phyloP scores from a whole-genome alignment of 2,113 vertebrate genomes.

The Gorsachius goisagi region DNA sequence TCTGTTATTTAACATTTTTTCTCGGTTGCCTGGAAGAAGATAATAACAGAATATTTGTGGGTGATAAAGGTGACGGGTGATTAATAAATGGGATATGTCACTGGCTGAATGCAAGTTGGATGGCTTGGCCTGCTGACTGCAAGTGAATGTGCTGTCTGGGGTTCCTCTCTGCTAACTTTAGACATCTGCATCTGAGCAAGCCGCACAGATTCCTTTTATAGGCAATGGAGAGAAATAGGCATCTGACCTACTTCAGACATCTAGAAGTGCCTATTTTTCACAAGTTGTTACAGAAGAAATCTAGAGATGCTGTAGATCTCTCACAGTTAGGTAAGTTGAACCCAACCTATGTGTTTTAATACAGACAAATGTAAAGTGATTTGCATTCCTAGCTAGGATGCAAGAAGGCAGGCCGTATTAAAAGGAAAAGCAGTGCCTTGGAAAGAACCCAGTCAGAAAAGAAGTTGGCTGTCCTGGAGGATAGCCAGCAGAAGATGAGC shows the following conservation, averaged over 20 bases:
- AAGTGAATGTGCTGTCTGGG: background rate
- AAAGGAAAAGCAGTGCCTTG: background rate
- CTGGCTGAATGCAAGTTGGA: background rate
- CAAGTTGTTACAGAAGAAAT: background rate
- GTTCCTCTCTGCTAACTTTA: slow-evolving; percentile 19
- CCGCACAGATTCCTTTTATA: background rate
- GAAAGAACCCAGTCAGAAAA: background rate
- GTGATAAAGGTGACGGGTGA: background rate
- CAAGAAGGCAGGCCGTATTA: background rate
- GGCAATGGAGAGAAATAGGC: background rate
- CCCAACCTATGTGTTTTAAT: background rate
- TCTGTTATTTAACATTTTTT: background rate
- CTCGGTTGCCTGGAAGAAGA: background rate
- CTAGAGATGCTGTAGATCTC: background rate
- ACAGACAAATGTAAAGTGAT: background rate
- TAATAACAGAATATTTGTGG: background rate
- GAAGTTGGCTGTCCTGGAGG: background rate
- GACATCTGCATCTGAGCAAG: background rate
- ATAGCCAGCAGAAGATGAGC: background rate
- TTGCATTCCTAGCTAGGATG: background rate
- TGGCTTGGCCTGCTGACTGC: background rate
- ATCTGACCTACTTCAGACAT: background rate
- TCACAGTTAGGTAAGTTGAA: background rate
- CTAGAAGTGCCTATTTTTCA: background rate
- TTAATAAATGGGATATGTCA: background rate